These are phyloP conservation scores for Neolamprologus cancellatus DNA, from an alignment of 2,113 vertebrate species.

Conservation along the genomic window DNA sequence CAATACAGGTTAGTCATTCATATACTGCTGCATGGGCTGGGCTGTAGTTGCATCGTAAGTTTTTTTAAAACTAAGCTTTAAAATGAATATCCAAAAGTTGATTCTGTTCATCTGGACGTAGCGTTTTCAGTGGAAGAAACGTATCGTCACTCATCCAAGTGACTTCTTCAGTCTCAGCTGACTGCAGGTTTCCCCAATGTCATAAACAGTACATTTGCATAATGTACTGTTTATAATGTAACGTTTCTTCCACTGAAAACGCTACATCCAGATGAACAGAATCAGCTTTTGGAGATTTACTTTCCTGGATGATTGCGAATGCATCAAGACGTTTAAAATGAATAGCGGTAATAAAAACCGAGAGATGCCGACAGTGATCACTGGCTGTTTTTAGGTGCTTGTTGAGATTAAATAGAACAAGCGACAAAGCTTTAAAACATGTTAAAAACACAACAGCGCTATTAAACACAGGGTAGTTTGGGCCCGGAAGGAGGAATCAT, in stretches of 20 bases:
- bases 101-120: not conserved
- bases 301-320: not conserved
- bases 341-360: not conserved
- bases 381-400: not conserved
- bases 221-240: not conserved
- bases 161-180: not conserved
- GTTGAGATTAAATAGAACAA: not conserved
- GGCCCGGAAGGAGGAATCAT: not conserved
- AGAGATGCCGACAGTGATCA: not conserved
- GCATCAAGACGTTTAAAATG: not conserved
- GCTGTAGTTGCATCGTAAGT: not conserved
- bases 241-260: not conserved
- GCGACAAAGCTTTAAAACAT: not conserved
- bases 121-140: not conserved
- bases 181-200: not conserved
- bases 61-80: not conserved
- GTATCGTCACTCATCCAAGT: not conserved
- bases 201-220: not conserved
- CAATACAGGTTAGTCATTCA: not conserved
- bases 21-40: not conserved
- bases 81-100: not conserved
- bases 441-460: not conserved
- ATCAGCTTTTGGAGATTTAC: not conserved
- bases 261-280: not conserved
- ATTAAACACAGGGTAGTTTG: not conserved